Base-by-base conservation (phyloP, 2,888 invertebrate genomes). In the Blastobasis adustella region DNA sequence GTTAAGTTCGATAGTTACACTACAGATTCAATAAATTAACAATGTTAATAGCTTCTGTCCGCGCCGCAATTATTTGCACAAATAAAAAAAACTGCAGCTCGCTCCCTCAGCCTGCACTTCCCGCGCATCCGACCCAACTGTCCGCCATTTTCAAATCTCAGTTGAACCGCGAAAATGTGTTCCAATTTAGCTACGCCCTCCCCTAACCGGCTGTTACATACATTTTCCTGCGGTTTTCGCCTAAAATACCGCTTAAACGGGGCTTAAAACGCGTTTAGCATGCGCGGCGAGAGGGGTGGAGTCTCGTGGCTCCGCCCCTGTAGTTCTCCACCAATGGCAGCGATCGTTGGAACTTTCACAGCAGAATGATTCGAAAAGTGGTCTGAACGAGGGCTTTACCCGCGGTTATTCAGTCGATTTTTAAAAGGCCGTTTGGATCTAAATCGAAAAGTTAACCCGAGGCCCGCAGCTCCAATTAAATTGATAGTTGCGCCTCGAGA, bases 241-340 rank as follows among this genome's bases (percentile, higher is more conserved):
- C 81, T 81, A 88, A 88, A 88, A 85, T 74, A 86, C 87, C 87
- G 87, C 87, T 86, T 88, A 88, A 88, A 86, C 85, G 87, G 78
- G 80, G 64, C 74, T 86, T 87, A 87, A 81, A 73, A 59, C 80
- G 71, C 79, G 80, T 81, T 86, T 86, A 85, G 83, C 87, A 87
- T 87, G 87, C 88, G 88, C 88, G 67, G 71, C 58, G 67, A 54
- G 56, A 50, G 54, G 62, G 84, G 87, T 78, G 83, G 78, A 63
- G 78, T 63, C 46, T 54, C 37, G 9, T 39, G 58, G 55, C 76
- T 71, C 86, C 75, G 58, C 87, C 82, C 66, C 40, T 6, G 23
- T 0, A 5, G 5, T 1, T 42, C 5, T 36, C 63, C 49, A 51
- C 87, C 87, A 87, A 88, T 86, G 42, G 66, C 49, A 45, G 50